phyloP scores from a whole-genome alignment of 1,140 invertebrate species.

The Drosophila kanapiae region DNA sequence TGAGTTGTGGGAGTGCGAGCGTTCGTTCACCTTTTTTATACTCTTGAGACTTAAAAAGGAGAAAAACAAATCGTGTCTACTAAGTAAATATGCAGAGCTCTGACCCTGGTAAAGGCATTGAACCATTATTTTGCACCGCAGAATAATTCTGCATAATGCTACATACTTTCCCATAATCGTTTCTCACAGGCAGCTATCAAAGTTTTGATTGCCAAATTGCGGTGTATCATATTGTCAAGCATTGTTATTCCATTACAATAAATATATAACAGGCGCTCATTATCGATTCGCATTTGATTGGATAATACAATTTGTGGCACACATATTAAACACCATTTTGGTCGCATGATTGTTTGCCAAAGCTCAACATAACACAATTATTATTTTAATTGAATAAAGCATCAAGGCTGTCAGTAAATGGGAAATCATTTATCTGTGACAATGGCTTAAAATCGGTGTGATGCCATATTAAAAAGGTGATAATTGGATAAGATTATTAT shows the following conservation, averaged over 20 bases:
- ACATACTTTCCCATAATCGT: not conserved
- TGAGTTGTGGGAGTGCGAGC: not conserved
- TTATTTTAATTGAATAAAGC: constrained; percentile 36
- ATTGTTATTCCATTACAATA: constrained; percentile 1
- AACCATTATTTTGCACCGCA: constrained; percentile 5
- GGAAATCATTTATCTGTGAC: constrained; percentile 3
- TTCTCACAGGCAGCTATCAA: not conserved
- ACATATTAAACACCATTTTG: constrained; percentile 1
- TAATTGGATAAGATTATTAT: constrained; percentile 6
- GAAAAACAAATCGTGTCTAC: constrained; percentile 7
- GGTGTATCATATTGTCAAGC: not conserved
- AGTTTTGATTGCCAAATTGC: not conserved
- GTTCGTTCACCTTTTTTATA: constrained; percentile 28
- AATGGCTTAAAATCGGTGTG: not conserved
- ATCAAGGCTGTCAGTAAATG: constrained; percentile 26
- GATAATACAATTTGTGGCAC: constrained; percentile 22
- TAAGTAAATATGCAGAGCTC: constrained; percentile 32
- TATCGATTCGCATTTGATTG: constrained; percentile 19
- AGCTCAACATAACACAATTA: constrained; percentile 33
- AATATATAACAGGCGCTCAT: constrained; percentile 4
- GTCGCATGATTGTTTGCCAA: constrained; percentile 11
- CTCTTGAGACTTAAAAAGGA: constrained; percentile 23
- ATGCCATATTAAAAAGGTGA: not conserved
- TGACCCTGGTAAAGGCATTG: constrained; percentile 34
- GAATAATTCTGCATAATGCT: constrained; percentile 9